Percentiles rank a stretch among this genome's conserved stretches.
These are phyloP conservation scores for Ypsolopha sequella DNA, from an alignment of 2,888 invertebrate genomes.

Conservation along the genomic window DNA sequence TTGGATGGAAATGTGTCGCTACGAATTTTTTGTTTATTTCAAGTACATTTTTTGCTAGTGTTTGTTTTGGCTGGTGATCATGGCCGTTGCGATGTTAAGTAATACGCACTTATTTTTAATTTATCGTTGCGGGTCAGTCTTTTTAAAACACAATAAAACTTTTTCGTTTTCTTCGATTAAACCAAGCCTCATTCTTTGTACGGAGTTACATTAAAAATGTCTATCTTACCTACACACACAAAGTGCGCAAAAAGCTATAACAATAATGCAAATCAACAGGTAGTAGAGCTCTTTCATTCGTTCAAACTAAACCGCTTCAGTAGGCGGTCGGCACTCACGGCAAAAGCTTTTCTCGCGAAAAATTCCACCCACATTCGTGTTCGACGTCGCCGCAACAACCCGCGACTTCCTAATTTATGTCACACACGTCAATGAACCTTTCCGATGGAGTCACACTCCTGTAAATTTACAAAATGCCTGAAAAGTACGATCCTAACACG, in stretches of 20 bases:
- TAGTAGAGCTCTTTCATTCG: conserved; percentile 9
- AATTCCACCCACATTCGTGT: neutral
- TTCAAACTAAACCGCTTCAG: conserved; percentile 22
- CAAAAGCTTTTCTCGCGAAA: conserved; percentile 17
- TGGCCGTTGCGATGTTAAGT: too few relatives aligned
- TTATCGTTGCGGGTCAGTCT: too few relatives aligned
- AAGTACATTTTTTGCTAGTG: too few relatives aligned
- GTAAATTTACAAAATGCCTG: conserved; percentile 28
- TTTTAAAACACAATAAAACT: too few relatives aligned
- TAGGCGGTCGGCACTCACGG: conserved; percentile 30
- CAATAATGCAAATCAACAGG: conserved; percentile 11
- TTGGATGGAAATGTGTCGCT: too few relatives aligned
- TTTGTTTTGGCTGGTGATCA: too few relatives aligned
- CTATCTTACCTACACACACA: too few relatives aligned
- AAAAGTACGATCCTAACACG: conserved; percentile 44
- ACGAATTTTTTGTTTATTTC: too few relatives aligned
- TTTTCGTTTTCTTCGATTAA: too few relatives aligned
- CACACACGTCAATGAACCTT: neutral
- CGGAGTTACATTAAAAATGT: neutral
- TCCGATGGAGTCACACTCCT: neutral
- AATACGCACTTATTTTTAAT: too few relatives aligned
- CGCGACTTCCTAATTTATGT: neutral
- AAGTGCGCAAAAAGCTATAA: neutral
- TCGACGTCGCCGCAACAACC: neutral
- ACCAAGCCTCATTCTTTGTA: neutral